Conservation (phyloP, 2,888 invertebrate species). For the Lacanobia wlatinum region DNA sequence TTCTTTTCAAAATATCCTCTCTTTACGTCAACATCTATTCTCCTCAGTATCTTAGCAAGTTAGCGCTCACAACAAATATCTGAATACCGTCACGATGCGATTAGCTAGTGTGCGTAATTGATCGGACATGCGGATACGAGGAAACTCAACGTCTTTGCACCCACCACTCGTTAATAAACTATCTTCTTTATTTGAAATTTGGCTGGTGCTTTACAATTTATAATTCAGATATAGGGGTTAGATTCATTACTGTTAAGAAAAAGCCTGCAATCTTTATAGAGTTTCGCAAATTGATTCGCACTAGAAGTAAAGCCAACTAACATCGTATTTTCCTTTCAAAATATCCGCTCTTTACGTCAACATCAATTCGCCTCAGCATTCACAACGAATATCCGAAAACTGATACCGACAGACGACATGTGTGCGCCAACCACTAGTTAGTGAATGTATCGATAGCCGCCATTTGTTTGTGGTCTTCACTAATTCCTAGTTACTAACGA, state of each 20-base stretch:
- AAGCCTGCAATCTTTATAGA: background rate
- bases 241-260: too few relatives aligned
- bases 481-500: constrained; percentile 11
- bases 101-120: too few relatives aligned
- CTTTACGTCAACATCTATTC: background rate
- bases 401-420: constrained; percentile 27
- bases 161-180: too few relatives aligned
- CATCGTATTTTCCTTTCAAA: background rate
- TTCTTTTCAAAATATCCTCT: background rate
- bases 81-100: constrained; percentile 3
- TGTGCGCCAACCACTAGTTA: constrained; percentile 32
- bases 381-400: constrained; percentile 7
- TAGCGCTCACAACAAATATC: constrained; percentile 11
- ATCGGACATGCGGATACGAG: too few relatives aligned
- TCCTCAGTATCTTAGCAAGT: constrained; percentile 3
- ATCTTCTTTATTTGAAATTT: too few relatives aligned
- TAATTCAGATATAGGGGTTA: too few relatives aligned
- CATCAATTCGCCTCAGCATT: background rate
- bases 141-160: too few relatives aligned
- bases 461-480: constrained; percentile 13
- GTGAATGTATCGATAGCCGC: constrained; percentile 24
- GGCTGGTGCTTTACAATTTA: too few relatives aligned
- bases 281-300: background rate
- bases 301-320: background rate
- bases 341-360: background rate